Conservation (phyloP, 2,113 vertebrate species). For the Parus major region DNA sequence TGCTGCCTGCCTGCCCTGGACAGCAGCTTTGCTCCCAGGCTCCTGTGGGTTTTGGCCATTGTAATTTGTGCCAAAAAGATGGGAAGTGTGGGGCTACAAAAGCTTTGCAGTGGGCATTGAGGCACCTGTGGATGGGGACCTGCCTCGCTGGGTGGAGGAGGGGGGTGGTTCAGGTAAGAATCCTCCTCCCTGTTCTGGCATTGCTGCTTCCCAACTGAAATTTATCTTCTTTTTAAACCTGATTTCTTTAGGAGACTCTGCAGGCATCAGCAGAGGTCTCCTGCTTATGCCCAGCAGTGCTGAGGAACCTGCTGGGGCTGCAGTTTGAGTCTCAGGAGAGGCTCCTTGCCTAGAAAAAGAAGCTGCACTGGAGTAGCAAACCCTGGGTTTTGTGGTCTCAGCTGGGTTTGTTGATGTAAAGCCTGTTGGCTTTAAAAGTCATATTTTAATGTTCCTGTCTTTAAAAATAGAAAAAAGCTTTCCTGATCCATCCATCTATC, state of each 20-base stretch:
- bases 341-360: not conserved
- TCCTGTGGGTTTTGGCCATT: not conserved
- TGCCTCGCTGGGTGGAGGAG: not conserved
- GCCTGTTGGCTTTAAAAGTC: not conserved
- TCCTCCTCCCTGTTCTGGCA: not conserved
- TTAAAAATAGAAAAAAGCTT: not conserved
- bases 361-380: not conserved
- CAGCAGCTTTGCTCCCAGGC: not conserved
- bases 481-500: not conserved
- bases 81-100: not conserved
- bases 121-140: not conserved
- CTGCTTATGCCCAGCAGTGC: not conserved
- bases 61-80: not conserved
- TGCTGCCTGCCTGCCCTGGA: not conserved
- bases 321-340: not conserved
- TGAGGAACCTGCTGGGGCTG: not conserved
- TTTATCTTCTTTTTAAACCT: not conserved
- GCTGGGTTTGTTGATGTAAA: not conserved
- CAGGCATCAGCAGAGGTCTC: not conserved
- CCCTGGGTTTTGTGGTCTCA: fast-evolving
- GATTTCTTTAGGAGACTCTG: not conserved
- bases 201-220: not conserved
- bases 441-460: not conserved
- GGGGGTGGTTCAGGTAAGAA: not conserved
- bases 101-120: not conserved